Evolutionary conservation across 1,140 invertebrate species (phyloP).

Genomic region (Penaeus indicus): DNA sequence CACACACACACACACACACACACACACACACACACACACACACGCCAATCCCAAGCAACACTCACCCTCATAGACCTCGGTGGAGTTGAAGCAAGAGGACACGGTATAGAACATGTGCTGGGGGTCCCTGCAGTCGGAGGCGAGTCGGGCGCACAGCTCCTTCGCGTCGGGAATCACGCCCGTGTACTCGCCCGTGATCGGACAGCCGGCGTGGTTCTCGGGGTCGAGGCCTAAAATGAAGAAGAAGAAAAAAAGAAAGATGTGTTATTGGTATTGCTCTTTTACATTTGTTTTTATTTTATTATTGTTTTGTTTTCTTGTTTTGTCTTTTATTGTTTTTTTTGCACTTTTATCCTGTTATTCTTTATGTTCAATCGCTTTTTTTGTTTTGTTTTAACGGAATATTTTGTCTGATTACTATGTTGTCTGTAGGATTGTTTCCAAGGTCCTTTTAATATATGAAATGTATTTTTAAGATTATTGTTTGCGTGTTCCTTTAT

Average conservation of each 20-base stretch:
- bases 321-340: too few relatives aligned
- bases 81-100: slow-evolving; percentile 75
- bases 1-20: slow-evolving; percentile 1
- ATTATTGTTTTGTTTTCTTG: too few relatives aligned
- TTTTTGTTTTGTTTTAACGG: too few relatives aligned
- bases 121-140: slow-evolving; percentile 79
- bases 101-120: slow-evolving; percentile 83
- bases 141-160: slow-evolving; percentile 78
- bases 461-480: too few relatives aligned
- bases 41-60: not conserved
- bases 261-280: not conserved
- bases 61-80: slow-evolving; percentile 79
- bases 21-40: not conserved
- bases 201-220: slow-evolving; percentile 75
- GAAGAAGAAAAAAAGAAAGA: not conserved
- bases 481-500: too few relatives aligned
- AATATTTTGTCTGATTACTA: too few relatives aligned
- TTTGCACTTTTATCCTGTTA: too few relatives aligned
- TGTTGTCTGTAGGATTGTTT: too few relatives aligned
- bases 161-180: slow-evolving; percentile 78
- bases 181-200: slow-evolving; percentile 80
- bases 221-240: slow-evolving; percentile 41
- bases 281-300: too few relatives aligned
- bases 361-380: too few relatives aligned
- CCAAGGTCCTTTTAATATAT: too few relatives aligned